Evolutionary conservation across 2,888 invertebrate genomes (phyloP), one percentile per base, ranked within the genome.

Genomic region (Labia minor): DNA sequence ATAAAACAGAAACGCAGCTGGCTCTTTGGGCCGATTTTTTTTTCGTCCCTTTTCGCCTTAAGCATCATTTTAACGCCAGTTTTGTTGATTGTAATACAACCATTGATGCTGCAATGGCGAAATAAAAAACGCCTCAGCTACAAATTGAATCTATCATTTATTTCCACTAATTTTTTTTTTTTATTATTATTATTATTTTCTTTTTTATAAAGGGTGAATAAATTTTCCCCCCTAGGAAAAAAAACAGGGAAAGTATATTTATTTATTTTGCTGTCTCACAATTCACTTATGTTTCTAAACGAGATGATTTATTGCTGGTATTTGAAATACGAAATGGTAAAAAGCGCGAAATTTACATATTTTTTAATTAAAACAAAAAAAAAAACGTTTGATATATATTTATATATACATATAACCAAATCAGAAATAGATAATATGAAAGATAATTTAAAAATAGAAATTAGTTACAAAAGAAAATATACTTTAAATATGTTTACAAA

Each of bases 111-210:
- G 49, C 3, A 49, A 49, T 49, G 16, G 49, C 49, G n/a, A 49
- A 49, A 16, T 49, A 11, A 49, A 49, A 49, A 49, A 49, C 14
- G 16, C n/a, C 16, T 14, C 14, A 49, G 49, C n/a, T 49, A 49
- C 49, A 49, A 49, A 49, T 49, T 49, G 49, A 49, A 49, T 49
- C 16, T 49, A 49, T 49, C 49, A 49, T 49, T 49, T n/a, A n/a
- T 49, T 49, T 49, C 49, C 16, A 16, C 14, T 49, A 49, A 16
- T n/a, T 49, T 49, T 49, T 10, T 11, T 8, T 49, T n/a, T 49
- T 49, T 26, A 26, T 26, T 26, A 26, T 26, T 26, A 26, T 26
- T 26, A 26, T 26, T 26, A 6, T 26, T 26, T 26, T 26, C 8
- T 26, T 26, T 26, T 6, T 26, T 26, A 26, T 26, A 26, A 26